These are phyloP conservation scores for Mesoclemmys tuberculata DNA, from an alignment of 2,113 vertebrate genomes.

Conservation along the genomic window DNA sequence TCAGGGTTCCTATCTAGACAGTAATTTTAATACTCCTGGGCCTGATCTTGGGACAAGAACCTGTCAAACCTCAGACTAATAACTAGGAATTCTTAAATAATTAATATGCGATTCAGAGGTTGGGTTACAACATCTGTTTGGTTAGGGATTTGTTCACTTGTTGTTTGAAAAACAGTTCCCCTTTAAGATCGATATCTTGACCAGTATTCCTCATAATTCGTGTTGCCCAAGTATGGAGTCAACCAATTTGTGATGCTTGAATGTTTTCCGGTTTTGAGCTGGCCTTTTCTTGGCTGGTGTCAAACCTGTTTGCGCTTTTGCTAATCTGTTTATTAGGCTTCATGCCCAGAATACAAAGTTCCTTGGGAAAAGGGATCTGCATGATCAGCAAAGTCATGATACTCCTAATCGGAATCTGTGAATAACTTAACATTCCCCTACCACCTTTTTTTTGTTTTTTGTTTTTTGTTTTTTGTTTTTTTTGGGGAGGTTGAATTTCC, in stretches of 20 bases:
- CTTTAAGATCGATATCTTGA: neutral
- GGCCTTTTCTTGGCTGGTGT: neutral
- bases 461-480: too few relatives aligned
- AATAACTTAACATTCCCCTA: neutral
- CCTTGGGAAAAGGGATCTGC: slow-evolving; percentile 3
- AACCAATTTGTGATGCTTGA: neutral
- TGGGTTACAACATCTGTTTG: neutral
- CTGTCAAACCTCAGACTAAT: too few relatives aligned
- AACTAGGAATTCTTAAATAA: too few relatives aligned
- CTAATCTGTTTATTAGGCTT: slow-evolving; percentile 41
- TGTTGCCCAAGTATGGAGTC: neutral
- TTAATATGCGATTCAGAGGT: too few relatives aligned
- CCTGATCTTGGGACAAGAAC: too few relatives aligned
- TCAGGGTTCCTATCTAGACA: too few relatives aligned
- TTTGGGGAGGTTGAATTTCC: too few relatives aligned
- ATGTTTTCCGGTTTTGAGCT: neutral
- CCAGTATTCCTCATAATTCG: neutral
- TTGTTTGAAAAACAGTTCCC: neutral
- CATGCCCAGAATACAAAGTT: slow-evolving; percentile 46
- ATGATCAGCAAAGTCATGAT: slow-evolving; percentile 32
- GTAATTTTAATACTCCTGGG: too few relatives aligned
- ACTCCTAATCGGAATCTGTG: slow-evolving; percentile 16
- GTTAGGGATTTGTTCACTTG: neutral
- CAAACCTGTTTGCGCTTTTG: slow-evolving; percentile 32
- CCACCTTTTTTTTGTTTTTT: neutral